Evolutionary conservation across 2,797 vertebrate species (phyloP).

Genomic region (Psittacula derbiana): DNA sequence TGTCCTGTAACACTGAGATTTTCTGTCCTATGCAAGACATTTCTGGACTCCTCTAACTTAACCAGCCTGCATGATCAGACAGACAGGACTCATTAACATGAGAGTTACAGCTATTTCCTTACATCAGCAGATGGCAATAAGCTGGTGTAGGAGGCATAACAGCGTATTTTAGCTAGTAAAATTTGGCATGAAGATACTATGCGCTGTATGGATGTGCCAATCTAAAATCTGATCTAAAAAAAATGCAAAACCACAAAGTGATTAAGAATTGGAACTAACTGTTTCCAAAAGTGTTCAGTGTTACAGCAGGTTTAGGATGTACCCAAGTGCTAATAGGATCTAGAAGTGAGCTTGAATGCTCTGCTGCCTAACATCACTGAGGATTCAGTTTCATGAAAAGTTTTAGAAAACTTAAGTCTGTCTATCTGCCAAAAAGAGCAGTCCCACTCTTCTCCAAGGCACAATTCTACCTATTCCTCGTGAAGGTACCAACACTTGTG

Average conservation of each 20-base stretch:
- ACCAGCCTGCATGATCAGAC: neutral
- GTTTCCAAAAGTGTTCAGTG: neutral
- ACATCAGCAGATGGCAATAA: neutral
- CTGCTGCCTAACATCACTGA: neutral
- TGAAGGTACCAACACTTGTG: neutral
- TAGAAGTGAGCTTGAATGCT: neutral
- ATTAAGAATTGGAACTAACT: neutral
- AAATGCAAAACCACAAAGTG: neutral
- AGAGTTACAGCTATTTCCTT: neutral
- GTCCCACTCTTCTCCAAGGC: neutral
- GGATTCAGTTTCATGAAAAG: neutral
- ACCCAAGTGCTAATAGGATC: neutral
- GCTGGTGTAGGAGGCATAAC: neutral
- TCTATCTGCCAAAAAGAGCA: neutral
- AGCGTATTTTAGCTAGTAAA: neutral
- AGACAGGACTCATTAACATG: neutral
- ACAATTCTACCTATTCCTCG: neutral
- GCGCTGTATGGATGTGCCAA: neutral
- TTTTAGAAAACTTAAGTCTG: neutral
- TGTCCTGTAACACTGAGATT: neutral
- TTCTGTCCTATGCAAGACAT: accelerated
- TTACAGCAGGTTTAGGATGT: neutral
- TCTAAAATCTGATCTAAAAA: neutral
- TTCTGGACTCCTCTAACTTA: neutral
- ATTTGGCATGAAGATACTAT: neutral